Conservation (phyloP, 2,113 vertebrate genomes). For the Lamprologus tigripictilis region DNA sequence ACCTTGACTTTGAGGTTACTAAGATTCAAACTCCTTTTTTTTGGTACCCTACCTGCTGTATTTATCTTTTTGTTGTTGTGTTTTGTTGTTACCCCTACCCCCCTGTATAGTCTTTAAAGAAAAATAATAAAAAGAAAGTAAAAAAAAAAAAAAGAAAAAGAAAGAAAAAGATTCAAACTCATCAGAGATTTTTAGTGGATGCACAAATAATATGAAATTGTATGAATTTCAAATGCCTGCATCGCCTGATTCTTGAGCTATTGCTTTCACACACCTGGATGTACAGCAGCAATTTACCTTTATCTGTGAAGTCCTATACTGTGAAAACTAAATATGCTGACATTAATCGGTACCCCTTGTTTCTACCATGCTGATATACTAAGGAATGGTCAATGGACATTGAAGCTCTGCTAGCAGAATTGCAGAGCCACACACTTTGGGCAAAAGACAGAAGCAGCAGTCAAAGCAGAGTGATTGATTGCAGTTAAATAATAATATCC, state of each 20-base stretch:
- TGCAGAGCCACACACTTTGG: neutral
- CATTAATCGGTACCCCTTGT: neutral
- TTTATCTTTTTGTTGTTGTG: neutral
- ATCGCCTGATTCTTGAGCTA: neutral
- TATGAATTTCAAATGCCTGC: neutral
- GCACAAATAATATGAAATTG: neutral
- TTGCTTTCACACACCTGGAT: neutral
- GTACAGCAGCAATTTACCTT: neutral
- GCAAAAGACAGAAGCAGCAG: neutral
- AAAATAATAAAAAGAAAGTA: neutral
- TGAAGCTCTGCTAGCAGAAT: neutral
- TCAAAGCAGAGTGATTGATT: neutral
- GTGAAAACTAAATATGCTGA: neutral
- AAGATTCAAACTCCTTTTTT: neutral
- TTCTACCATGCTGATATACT: neutral
- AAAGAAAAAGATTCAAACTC: neutral
- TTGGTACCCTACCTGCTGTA: neutral
- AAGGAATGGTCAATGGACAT: neutral
- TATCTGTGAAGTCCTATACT: neutral
- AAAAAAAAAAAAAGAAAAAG: accelerated
- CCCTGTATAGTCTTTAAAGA: neutral
- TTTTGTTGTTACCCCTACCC: neutral
- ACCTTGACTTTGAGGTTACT: neutral
- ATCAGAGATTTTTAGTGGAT: neutral
- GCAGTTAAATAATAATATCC: neutral